Evolutionary conservation across 64 coral and sea anemone genomes (phyloP).

Genomic region (Trachythela sp.): DNA sequence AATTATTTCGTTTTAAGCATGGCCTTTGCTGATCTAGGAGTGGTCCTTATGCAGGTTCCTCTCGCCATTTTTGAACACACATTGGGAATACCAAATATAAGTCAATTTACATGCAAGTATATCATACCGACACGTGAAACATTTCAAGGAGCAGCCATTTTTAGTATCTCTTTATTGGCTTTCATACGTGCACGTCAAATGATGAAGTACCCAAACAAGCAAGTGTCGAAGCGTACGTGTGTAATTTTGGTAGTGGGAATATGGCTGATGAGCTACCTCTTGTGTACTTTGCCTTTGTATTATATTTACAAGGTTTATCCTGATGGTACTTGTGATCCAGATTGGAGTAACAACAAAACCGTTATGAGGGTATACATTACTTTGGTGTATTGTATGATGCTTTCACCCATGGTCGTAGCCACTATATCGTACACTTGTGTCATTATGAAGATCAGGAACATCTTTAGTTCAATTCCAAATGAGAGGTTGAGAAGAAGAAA

Average conservation of each 20-base stretch:
- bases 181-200: not conserved
- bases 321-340: not conserved
- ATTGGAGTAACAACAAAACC: not conserved
- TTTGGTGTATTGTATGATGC: not conserved
- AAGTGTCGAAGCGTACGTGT: not conserved
- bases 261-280: not conserved
- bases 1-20: not conserved
- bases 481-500: not conserved
- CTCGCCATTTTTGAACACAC: not conserved
- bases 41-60: not conserved
- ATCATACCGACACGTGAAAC: not conserved
- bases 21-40: conserved; percentile 1
- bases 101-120: not conserved
- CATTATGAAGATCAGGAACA: not conserved
- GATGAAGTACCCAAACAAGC: not conserved
- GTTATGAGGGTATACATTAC: not conserved
- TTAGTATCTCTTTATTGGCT: not conserved
- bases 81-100: not conserved
- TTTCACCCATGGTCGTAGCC: not conserved
- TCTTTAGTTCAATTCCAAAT: not conserved
- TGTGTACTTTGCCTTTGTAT: not conserved
- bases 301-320: not conserved
- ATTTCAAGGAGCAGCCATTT: not conserved
- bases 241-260: not conserved
- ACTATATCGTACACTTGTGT: not conserved